These are phyloP conservation scores for Nezara viridula DNA, from an alignment of 2,888 invertebrate genomes.

Conservation along the genomic window DNA sequence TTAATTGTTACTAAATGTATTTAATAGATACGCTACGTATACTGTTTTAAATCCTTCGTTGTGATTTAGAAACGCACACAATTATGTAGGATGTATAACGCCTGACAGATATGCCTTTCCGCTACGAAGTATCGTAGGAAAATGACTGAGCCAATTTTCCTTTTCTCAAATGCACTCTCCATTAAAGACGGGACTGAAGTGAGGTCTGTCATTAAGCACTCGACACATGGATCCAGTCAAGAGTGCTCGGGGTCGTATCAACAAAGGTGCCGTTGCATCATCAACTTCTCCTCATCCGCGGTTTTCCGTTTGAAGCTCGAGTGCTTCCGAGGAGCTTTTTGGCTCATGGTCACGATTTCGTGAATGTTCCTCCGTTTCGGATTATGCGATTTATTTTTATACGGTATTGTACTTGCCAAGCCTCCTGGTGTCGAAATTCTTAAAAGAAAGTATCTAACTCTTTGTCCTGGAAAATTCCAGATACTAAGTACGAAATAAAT, in stretches of 20 bases:
- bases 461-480: too few relatives aligned
- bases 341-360: neutral
- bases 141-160: neutral
- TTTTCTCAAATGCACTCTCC: neutral
- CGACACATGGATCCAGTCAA: neutral
- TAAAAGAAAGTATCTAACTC: too few relatives aligned
- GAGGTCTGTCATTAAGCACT: neutral
- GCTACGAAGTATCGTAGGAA: neutral
- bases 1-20: too few relatives aligned
- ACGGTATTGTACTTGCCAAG: too few relatives aligned
- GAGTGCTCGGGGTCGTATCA: neutral
- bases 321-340: neutral
- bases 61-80: too few relatives aligned
- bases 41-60: too few relatives aligned
- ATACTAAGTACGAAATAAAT: too few relatives aligned
- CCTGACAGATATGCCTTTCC: too few relatives aligned
- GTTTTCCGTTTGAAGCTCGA: neutral
- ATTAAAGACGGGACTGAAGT: neutral
- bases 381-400: neutral
- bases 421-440: too few relatives aligned
- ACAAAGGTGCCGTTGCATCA: neutral
- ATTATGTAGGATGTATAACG: too few relatives aligned
- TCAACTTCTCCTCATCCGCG: neutral
- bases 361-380: neutral
- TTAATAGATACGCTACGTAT: too few relatives aligned